Evolutionary conservation across 2,113 vertebrate species (phyloP), one percentile per base, ranked within the genome.

Genomic region (Triplophysa dalaica): DNA sequence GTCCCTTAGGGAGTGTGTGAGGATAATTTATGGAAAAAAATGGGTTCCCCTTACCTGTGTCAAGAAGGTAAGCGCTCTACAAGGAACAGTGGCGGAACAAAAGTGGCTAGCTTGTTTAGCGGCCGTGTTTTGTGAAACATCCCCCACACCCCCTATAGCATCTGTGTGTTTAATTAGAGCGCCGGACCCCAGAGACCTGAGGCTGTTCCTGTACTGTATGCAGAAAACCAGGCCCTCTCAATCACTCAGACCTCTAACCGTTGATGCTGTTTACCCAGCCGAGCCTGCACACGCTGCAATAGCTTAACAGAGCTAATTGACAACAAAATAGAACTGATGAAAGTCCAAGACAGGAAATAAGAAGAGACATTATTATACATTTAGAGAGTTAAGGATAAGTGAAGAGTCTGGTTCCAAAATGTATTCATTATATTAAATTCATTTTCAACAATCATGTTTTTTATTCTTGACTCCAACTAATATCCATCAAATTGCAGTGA

Each of bases 111-210:
- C 19, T 66, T 50, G 78, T 72, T 78, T 75, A 79, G 58, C 14
- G 62, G 80, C 41, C 24, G 41, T 48, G 75, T 29, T 62, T 38
- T 82, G 70, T 64, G 21, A 68, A 79, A 79, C 43, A 33, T 3
- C 26, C 74, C 41, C 58, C 56, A 19, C 11, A 4, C 68, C 50
- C 62, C 81, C 43, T 64, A 29, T 67, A 67, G 58, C 78, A 82
- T 77, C 82, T 87, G 85, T 80, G 80, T 84, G 70, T 79, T 82
- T 87, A 86, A 87, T 87, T 86, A 85, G 85, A 84, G 74, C 50
- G 2, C 66, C 3, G 64, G 19, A 45, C 82, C 75, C 82, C 26
- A 14, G 85, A 82, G 85, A 86, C 75, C 4, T 1, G 13, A 52
- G 61, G 75, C 26, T 84, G 72, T 61, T 85, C 64, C 78, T 29